These are phyloP conservation scores for Nephotettix cincticeps DNA, from an alignment of 1,140 invertebrate species.

Conservation along the genomic window DNA sequence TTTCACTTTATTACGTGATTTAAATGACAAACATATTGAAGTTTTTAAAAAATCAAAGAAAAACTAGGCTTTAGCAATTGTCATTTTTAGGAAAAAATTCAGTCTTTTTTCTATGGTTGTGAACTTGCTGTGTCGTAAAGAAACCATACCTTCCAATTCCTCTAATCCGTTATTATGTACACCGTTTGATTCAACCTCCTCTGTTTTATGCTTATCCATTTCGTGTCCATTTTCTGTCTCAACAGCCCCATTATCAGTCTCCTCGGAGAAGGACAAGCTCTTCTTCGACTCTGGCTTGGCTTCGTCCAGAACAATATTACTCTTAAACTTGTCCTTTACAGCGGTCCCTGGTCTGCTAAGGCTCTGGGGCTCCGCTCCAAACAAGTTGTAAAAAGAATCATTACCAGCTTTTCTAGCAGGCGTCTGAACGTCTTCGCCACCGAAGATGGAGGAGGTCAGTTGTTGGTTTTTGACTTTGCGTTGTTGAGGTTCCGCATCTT, in stretches of 20 bases:
- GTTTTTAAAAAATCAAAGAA: too few relatives aligned
- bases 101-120: too few relatives aligned
- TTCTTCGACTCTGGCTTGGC: not conserved
- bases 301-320: constrained; percentile 28
- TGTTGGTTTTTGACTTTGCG: constrained; percentile 48
- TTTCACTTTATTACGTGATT: too few relatives aligned
- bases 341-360: not conserved
- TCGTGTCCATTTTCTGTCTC: not conserved
- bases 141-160: too few relatives aligned
- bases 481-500: constrained; percentile 29
- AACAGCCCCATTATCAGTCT: not conserved
- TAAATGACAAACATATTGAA: too few relatives aligned
- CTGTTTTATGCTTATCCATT: too few relatives aligned
- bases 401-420: constrained; percentile 31
- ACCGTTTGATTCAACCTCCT: too few relatives aligned
- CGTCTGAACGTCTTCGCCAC: constrained; percentile 19
- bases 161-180: too few relatives aligned
- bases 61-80: too few relatives aligned
- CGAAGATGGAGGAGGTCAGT: constrained; percentile 19
- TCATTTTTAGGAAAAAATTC: too few relatives aligned
- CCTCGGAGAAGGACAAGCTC: not conserved
- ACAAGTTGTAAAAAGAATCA: constrained; percentile 33
- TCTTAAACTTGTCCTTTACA: constrained; percentile 29
- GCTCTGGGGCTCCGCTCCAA: constrained; percentile 30
- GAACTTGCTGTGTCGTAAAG: too few relatives aligned